Evolutionary conservation across 2,888 invertebrate species (phyloP).

Genomic region (Metacarcinus magister): DNA sequence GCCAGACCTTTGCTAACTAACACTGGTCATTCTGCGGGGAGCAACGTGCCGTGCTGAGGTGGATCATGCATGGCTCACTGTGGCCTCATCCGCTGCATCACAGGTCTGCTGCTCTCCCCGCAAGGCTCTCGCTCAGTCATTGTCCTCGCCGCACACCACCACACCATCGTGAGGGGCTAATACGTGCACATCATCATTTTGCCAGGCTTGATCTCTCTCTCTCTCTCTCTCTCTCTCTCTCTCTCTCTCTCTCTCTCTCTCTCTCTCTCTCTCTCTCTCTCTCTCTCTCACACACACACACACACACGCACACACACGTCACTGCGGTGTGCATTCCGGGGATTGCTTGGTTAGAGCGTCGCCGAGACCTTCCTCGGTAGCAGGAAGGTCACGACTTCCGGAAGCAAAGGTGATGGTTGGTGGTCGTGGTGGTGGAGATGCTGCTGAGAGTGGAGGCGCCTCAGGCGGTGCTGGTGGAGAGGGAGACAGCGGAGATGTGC

Average conservation of each 20-base stretch:
- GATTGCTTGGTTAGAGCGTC: not conserved
- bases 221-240: not conserved
- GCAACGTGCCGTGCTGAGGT: not conserved
- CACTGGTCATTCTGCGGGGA: not conserved
- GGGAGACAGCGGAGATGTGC: not conserved
- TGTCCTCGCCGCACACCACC: not conserved
- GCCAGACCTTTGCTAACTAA: not conserved
- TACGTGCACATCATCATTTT: not conserved
- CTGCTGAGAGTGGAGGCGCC: not conserved
- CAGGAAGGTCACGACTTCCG: conserved; percentile 1
- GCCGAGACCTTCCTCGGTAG: too few species aligned
- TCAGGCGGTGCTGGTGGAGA: not conserved
- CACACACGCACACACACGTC: not conserved
- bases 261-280: not conserved
- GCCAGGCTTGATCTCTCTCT: not conserved
- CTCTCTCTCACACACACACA: not conserved
- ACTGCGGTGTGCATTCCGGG: not conserved
- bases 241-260: too few species aligned
- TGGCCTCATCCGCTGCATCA: not conserved
- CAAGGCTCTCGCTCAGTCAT: not conserved
- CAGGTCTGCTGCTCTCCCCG: not conserved
- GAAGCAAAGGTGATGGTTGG: not conserved
- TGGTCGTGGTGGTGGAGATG: not conserved
- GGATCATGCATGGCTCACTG: not conserved
- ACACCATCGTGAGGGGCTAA: not conserved